Evolutionary conservation across 2,113 vertebrate genomes (phyloP), one percentile per base, ranked within the genome.

Genomic region (Colistium nudipinnis): DNA sequence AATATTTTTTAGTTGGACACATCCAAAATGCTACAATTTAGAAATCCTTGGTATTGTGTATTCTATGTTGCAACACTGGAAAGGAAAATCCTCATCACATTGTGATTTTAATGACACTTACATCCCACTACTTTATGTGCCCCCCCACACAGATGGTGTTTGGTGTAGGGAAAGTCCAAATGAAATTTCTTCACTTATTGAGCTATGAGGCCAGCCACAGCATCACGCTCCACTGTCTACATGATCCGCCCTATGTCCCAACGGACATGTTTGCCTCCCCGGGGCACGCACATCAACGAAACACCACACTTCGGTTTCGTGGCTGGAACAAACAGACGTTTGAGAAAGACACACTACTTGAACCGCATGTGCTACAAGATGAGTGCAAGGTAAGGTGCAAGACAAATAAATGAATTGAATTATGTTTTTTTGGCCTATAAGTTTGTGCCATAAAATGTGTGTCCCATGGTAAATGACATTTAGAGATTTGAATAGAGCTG

Each of bases 131-230:
- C 20, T 17, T 38, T 30, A 43, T 44, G 16, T 65, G 20, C 9
- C 45, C 56, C 48, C 56, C 89, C 6, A 60, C 54, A 70, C 82
- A 99, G 98, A 87, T 97, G 94, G 92, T 89, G 73, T 98, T 98
- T 33, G 94, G 90, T 48, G 63, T 96, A 30, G 95, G 94, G 52
- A 97, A 95, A 90, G 97, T 99, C 69, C 98, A 99, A 90, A 98
- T 99, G 96, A 99, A 98, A 87, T 99, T 99, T 84, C 94, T 99
- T 84, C 98, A 99, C 84, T 92, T 99, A 64, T 87, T 99, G 91
- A 99, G 97, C 84, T 91, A 92, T n/a, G 94, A 96, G 86, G 97
- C 95, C 78, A 94, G 90, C 60, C 98, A 99, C 30, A 90, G 84
- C 81, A 92, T 99, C 86, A 95, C 94, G 5, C 75, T 98, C 68